Evolutionary conservation across 2,888 invertebrate species (phyloP).

Genomic region (Lepidochitona cinerea): DNA sequence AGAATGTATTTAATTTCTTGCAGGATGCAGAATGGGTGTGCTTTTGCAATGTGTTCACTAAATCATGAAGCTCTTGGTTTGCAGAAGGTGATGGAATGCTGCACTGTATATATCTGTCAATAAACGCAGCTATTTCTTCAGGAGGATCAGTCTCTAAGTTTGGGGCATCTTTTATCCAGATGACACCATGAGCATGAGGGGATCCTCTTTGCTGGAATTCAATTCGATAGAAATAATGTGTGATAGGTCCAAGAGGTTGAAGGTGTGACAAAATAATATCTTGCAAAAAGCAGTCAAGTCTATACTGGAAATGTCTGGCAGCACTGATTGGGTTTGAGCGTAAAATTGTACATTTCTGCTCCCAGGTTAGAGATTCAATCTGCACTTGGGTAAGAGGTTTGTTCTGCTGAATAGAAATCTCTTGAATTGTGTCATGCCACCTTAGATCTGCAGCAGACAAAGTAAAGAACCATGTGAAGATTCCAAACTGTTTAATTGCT

Average conservation of each 20-base stretch:
- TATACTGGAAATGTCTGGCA: neutral
- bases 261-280: neutral
- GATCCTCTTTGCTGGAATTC: neutral
- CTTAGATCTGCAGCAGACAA: constrained; percentile 1
- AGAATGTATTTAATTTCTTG: neutral
- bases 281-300: neutral
- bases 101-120: no score
- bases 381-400: neutral
- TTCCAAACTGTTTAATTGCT: constrained; percentile 10
- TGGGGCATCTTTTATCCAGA: constrained; percentile 18
- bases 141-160: neutral
- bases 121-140: neutral
- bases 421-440: neutral
- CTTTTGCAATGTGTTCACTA: neutral
- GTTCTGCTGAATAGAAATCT: neutral
- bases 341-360: neutral
- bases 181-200: constrained; percentile 8
- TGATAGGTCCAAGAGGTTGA: neutral
- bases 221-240: constrained; percentile 11
- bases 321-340: neutral
- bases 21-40: neutral
- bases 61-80: neutral
- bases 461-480: constrained; percentile 14
- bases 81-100: neutral
- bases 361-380: neutral